Evolutionary conservation across 1,140 invertebrate genomes (phyloP), one percentile per base, ranked within the genome.

Genomic region (Drosophila ironensis): DNA sequence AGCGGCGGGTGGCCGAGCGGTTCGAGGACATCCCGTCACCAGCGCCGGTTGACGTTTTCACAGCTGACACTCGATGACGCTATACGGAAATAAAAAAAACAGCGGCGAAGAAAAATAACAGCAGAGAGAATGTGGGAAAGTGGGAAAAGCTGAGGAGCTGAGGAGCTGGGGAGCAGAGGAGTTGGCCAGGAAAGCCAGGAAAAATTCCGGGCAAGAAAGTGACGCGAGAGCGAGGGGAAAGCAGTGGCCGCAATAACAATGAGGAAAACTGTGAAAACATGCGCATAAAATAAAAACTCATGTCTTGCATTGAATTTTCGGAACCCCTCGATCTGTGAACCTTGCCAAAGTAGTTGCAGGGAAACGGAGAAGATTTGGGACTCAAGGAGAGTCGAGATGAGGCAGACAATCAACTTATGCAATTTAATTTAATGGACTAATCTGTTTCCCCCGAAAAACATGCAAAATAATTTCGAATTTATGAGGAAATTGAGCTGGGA

Each of bases 201-300:
- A 54, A 59, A 53, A 40, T 40, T 30, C 9, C 22, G 14, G 37
- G 25, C 12, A 66, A 48, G 46, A 51, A 76, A 57, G 2, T 3
- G 5, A 54, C 54, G 35, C 50, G 12, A 17, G 30, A 50, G 46
- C 37, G 53, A 54, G 42, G 46, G 38, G 28, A 35, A 52, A 47
- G 40, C 48, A 56, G 14, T 37, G 46, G 12, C 42, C 44, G 60
- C 35, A 56, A 60, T 42, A 81, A 71, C 46, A 72, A 45, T 50
- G 42, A 42, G 51, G 54, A 57, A 81, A 61, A 73, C 61, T 77
- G 78, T 64, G 52, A 74, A 82, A 69, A 71, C 52, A 69, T 72
- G 72, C 72, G 69, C 78, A 73, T 73, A 50, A 78, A 74, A 86
- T 78, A 47, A 78, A 84, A 84, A 84, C 59, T 63, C 78, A 86